Conservation (phyloP, 2,797 vertebrate genomes). For the Muscicapa striata region DNA sequence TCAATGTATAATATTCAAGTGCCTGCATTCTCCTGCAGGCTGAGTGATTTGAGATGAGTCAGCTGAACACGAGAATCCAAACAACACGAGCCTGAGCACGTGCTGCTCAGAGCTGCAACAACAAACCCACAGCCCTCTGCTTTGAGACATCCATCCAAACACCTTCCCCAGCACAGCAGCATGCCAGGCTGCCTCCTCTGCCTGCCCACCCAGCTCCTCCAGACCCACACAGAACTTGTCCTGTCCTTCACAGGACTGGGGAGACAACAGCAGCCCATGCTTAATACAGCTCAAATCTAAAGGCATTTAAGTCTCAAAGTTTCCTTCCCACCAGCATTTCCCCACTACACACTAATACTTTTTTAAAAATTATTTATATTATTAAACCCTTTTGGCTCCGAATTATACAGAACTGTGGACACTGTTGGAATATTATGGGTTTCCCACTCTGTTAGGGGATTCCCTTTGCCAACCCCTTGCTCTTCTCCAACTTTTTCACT, state of each 20-base stretch:
- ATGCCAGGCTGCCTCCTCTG: background rate
- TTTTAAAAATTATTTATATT: background rate
- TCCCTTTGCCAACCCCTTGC: background rate
- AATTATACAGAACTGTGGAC: background rate
- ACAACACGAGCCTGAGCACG: background rate
- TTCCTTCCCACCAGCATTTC: background rate
- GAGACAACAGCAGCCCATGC: background rate
- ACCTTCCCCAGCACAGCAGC: background rate
- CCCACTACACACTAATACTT: too few species aligned
- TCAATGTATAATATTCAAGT: too few species aligned
- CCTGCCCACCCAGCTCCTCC: background rate
- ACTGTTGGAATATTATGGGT: background rate
- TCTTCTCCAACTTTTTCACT: background rate
- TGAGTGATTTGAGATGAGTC: background rate
- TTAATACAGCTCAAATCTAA: background rate
- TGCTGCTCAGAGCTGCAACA: background rate
- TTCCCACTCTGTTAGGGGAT: background rate
- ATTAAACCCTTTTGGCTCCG: background rate
- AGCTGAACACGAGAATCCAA: background rate
- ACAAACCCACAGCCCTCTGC: background rate
- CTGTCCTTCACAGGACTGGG: rapidly evolving
- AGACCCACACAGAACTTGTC: background rate
- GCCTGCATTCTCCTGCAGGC: background rate
- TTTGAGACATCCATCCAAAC: background rate
- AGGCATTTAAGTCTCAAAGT: background rate